These are phyloP conservation scores for Chaenocephalus aceratus DNA, from an alignment of 2,113 vertebrate genomes.

Conservation along the genomic window DNA sequence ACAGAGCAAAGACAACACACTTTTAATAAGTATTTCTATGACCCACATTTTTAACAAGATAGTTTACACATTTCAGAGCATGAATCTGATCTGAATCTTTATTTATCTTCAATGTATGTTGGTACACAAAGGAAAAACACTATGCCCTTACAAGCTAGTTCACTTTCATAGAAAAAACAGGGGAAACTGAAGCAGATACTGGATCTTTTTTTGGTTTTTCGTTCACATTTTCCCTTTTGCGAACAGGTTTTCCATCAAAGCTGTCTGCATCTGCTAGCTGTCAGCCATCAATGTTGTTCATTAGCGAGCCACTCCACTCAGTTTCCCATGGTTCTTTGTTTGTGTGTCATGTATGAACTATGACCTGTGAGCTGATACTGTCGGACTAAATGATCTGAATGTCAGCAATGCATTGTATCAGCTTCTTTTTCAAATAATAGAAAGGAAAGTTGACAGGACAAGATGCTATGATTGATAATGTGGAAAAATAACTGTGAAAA, in stretches of 20 bases:
- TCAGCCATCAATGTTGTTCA: conserved; percentile 71
- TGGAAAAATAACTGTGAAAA: neutral
- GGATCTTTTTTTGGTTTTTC: conserved; percentile 14
- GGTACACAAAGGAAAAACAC: conserved; percentile 11
- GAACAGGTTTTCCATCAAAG: conserved; percentile 59
- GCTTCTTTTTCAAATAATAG: conserved; percentile 13
- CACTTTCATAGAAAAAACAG: neutral
- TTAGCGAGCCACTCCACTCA: conserved; percentile 60
- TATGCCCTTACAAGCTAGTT: neutral
- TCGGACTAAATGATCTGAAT: conserved; percentile 51
- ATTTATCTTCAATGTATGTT: conserved; percentile 38
- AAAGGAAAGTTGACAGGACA: conserved; percentile 10
- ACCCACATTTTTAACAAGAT: neutral
- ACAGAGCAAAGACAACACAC: neutral
- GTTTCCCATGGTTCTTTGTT: conserved; percentile 79
- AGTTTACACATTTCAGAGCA: conserved; percentile 15
- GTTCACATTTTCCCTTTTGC: conserved; percentile 4
- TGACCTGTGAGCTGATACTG: conserved; percentile 74
- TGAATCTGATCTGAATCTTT: conserved; percentile 31
- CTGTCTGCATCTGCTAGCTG: conserved; percentile 45
- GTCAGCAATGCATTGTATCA: conserved; percentile 45
- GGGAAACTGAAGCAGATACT: neutral
- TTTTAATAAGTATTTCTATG: neutral
- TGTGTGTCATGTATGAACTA: conserved; percentile 73
- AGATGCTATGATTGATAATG: conserved; percentile 10